Evolutionary conservation across 2,113 vertebrate genomes (phyloP).

Genomic region (Heloderma charlesbogerti): DNA sequence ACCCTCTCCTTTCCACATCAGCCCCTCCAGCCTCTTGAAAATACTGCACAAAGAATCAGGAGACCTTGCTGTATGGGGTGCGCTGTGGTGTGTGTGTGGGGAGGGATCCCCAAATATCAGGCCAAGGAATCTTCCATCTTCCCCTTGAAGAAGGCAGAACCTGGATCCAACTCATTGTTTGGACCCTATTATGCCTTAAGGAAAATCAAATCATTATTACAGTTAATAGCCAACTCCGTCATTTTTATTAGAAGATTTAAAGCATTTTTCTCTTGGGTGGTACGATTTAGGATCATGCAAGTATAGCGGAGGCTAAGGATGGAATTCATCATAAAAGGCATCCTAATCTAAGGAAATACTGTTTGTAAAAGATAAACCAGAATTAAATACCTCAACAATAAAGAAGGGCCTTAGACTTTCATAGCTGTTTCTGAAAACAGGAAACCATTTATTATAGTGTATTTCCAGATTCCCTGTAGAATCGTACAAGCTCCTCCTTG

Average conservation of each 20-base stretch:
- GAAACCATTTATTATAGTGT: slow-evolving; percentile 39
- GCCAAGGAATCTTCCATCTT: too few species aligned
- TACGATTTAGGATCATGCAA: not conserved
- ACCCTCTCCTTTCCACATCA: too few species aligned
- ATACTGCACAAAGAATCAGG: too few species aligned
- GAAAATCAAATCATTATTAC: not conserved
- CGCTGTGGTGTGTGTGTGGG: too few species aligned
- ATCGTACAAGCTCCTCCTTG: slow-evolving; percentile 33
- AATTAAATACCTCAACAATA: slow-evolving; percentile 35
- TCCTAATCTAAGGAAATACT: not conserved
- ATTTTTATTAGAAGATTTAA: not conserved
- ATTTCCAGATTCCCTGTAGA: slow-evolving; percentile 48
- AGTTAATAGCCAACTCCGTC: not conserved
- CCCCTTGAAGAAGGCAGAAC: too few species aligned
- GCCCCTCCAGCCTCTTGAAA: too few species aligned
- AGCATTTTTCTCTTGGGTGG: not conserved
- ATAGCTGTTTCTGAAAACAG: slow-evolving; percentile 59
- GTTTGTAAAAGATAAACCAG: slow-evolving; percentile 38
- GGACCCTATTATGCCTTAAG: not conserved
- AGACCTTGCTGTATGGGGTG: too few species aligned
- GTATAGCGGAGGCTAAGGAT: not conserved
- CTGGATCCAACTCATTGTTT: not conserved
- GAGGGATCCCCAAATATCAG: too few species aligned
- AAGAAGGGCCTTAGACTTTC: slow-evolving; percentile 46
- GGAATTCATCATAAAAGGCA: not conserved